phyloP scores from a whole-genome alignment of 2,113 vertebrate genomes.

The Bos indicus region DNA sequence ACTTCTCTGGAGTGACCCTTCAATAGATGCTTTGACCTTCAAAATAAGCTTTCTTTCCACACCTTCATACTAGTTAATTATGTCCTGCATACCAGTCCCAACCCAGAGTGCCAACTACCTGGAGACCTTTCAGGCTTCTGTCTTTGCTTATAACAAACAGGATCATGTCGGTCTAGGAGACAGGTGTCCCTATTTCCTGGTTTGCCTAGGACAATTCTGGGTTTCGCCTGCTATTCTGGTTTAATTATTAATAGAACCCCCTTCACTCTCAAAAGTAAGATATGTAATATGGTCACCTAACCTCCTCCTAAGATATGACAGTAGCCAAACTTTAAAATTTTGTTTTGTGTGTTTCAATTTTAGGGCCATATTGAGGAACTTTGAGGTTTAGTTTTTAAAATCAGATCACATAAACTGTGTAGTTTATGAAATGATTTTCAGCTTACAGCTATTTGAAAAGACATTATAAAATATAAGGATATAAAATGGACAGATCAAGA shows the following conservation, averaged over 20 bases:
- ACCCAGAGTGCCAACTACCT: neutral
- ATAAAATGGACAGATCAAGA: neutral
- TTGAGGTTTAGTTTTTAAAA: neutral
- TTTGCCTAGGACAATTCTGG: neutral
- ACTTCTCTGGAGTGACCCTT: neutral
- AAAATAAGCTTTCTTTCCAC: constrained; percentile 4
- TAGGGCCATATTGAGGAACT: neutral
- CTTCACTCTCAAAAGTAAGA: neutral
- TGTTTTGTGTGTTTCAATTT: neutral
- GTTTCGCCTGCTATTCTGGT: neutral
- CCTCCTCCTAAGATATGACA: neutral
- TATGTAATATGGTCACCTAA: neutral
- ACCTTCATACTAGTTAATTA: neutral
- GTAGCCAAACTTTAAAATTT: neutral
- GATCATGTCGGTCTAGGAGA: neutral
- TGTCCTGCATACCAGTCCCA: neutral
- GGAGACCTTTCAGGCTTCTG: neutral
- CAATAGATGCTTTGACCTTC: neutral
- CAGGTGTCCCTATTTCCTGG: neutral
- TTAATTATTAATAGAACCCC: neutral
- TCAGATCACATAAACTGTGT: neutral
- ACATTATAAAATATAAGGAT: neutral
- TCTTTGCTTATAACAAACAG: neutral
- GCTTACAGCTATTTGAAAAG: neutral
- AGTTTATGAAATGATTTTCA: neutral